Conservation (phyloP, 2,888 invertebrate genomes). For the Caenorhabditis sulstoni region DNA sequence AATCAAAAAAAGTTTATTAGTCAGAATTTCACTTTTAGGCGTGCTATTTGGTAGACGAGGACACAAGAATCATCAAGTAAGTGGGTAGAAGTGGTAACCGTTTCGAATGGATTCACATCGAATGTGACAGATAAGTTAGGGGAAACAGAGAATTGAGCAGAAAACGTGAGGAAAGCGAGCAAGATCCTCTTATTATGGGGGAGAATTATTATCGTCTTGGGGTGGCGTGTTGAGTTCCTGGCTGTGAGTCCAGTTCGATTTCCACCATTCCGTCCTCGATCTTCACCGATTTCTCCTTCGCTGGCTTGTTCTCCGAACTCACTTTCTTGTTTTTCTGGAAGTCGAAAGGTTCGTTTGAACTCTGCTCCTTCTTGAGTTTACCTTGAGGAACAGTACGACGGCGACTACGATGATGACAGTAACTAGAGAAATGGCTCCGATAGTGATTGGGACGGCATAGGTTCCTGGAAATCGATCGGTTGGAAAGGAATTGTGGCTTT, state of each 20-base stretch:
- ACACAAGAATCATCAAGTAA: constrained; percentile 56
- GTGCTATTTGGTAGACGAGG: constrained; percentile 51
- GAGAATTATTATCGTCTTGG: constrained; percentile 28
- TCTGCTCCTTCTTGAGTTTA: constrained; percentile 17
- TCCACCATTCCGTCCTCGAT: constrained; percentile 73
- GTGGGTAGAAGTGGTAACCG: constrained; percentile 38
- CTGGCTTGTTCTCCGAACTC: constrained; percentile 24
- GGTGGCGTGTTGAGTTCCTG: constrained; percentile 50
- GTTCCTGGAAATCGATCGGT: constrained; percentile 39
- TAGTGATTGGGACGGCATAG: constrained; percentile 60
- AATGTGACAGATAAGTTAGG: constrained; percentile 14
- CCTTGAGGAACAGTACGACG: constrained; percentile 68
- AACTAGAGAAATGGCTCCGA: constrained; percentile 63
- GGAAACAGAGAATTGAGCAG: constrained; percentile 11
- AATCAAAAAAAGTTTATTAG: background rate
- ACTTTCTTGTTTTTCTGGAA: constrained; percentile 54
- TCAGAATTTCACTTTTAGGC: no score
- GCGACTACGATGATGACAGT: constrained; percentile 65
- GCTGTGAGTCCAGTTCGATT: constrained; percentile 67
- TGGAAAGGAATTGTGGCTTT: background rate
- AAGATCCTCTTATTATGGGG: constrained; percentile 21
- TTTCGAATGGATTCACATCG: constrained; percentile 14
- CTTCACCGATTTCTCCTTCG: constrained; percentile 49
- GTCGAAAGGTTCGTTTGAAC: no score
- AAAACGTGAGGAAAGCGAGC: background rate